Percentiles rank a stretch among this genome's conserved stretches.
phyloP scores from a whole-genome alignment of 2,113 vertebrate species.

The Etheostoma spectabile region DNA sequence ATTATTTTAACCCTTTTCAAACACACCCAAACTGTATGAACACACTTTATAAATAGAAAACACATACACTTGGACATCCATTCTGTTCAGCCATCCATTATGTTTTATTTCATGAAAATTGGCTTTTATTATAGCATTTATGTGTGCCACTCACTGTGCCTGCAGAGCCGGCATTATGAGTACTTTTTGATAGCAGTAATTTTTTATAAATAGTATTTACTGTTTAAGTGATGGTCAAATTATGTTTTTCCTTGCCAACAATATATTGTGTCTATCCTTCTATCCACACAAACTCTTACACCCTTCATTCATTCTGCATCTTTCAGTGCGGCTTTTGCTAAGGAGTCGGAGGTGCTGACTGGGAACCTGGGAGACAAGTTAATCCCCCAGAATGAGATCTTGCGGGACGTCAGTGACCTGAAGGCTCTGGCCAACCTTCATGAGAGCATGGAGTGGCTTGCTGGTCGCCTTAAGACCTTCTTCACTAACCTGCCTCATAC shows the following conservation, averaged over 20 bases:
- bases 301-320: not conserved
- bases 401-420: constrained; percentile 95
- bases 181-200: not conserved
- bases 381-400: constrained; percentile 95
- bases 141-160: constrained; percentile 15
- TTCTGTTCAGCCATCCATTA: constrained; percentile 36
- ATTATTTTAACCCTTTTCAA: constrained; percentile 16
- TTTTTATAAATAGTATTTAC: constrained; percentile 2
- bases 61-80: constrained; percentile 5
- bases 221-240: not conserved
- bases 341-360: constrained; percentile 97
- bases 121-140: constrained; percentile 27
- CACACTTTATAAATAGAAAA: not conserved
- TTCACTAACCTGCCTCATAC: constrained; percentile 87
- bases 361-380: constrained; percentile 98
- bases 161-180: constrained; percentile 14
- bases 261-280: not conserved
- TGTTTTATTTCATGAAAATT: constrained; percentile 43
- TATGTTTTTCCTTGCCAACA: constrained; percentile 20
- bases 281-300: constrained; percentile 3
- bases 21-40: not conserved
- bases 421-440: constrained; percentile 98
- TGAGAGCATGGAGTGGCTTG: constrained; percentile 98
- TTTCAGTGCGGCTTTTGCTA: constrained; percentile 93
- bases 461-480: constrained; percentile 88